Base-by-base conservation (phyloP, 2,888 invertebrate species). In the Willowsia nigromaculata region DNA sequence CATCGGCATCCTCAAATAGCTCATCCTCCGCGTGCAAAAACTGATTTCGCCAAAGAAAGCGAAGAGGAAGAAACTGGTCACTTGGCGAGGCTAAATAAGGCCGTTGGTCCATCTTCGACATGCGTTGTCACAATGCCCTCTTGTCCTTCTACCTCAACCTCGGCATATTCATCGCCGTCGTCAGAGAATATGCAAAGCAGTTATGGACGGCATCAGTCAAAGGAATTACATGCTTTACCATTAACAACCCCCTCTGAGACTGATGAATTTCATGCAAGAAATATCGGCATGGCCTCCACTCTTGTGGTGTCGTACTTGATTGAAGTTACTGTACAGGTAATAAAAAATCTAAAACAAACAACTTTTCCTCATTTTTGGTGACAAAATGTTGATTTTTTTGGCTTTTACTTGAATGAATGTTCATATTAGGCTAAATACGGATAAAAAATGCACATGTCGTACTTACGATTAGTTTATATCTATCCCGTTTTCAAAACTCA, bases 261-360 rank as follows among this genome's bases (percentile, higher is more conserved):
- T 9, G 78, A 87, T 78, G 80, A 68, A 65, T 81, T 82, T 82
- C 82, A 81, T 56, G 80, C 89, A 82, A 89, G 68, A 85, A 89
- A 90, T 89, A 88, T 92, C 71, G 76, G 90, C 56, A 90, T 90
- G 56, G 91, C 92, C 68, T 91, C 92, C 62, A 90, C 91, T 82
- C 92, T 92, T 78, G 91, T 93, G 87, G 87, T 92, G 80, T 91
- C 92, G 82, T 93, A 93, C 89, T 90, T 93, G 84, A 91, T 92
- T 90, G 92, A 93, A 90, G 91, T 91, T n/a, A 89, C 90, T 27
- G 91, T 93, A 82, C 92, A 93, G 91, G 92, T 93, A 88, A 62
- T 30, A 62, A 62, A 62, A 85, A n/a, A 18, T 5, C 33, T 0
- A 30, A 50, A 53, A 30, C 50, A 76, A 50, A 37, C 30, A 25